Evolutionary conservation across 35 echinoderm and acorn worm genomes (phyloP), one percentile per base, ranked within the genome.

Genomic region (Stichopus chloronotus): DNA sequence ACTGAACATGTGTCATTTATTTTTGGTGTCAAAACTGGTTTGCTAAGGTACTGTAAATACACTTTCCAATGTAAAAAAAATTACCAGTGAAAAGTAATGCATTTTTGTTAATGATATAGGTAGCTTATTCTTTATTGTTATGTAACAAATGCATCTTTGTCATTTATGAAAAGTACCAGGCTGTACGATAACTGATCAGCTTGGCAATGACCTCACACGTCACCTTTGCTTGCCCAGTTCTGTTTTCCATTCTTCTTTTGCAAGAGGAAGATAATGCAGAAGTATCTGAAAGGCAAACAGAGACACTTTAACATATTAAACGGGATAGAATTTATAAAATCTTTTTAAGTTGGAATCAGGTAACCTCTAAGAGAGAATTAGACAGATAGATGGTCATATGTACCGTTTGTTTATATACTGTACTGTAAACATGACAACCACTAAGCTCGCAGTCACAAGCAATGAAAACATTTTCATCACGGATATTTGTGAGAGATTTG

Each of bases 161-260:
- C 30, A 43, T 43, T 43, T 43, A 43, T 43, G 30, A 43, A 43
- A 43, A 43, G n/a, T 43, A 43, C 30, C 30, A 43, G 3, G 30
- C 30, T 43, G 3, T 43, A 43, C 30, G 23, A 12, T 78, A 25
- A 54, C 22, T 13, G 16, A 63, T 0, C 17, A 30, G 54, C 59
- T 21, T 52, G 23, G 4, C 13, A 17, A 22, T 20, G 13, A 16
- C 5, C 9, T 13, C 19, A 76, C 30, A 17, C 60, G 11, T 68
- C 90, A 98, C 96, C 96, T 95, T 93, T 95, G 92, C 94, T 95
- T 92, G 72, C 30, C 78, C 19, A 94, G 56, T 25, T 76, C 55
- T 21, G 91, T 56, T 89, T 91, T 76, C 96, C 96, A 98, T 90
- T 92, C 43, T 88, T 78, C 52, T 43, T 24, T 95, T 5, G 78